Evolutionary conservation across 2,797 vertebrate species (phyloP).

Genomic region (Mus caroli): DNA sequence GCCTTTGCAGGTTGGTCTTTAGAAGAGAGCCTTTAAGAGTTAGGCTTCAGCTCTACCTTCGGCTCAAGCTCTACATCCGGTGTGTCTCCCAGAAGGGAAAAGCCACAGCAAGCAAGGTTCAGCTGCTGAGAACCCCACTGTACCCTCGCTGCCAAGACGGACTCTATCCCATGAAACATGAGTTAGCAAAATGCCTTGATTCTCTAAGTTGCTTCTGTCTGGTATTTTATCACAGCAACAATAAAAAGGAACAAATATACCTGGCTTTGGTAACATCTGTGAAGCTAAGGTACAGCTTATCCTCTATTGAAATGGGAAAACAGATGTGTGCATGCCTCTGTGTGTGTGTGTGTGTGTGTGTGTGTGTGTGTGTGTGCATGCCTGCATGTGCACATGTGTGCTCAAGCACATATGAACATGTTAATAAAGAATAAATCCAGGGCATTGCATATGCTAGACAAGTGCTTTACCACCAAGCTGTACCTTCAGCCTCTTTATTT

Average conservation of each 20-base stretch:
- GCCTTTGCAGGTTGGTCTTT: background rate
- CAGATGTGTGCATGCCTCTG: background rate
- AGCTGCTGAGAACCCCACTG: no score
- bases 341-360: background rate
- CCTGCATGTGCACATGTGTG: no score
- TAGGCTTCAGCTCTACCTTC: background rate
- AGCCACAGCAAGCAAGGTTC: background rate
- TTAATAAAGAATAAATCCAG: background rate
- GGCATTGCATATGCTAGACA: no score
- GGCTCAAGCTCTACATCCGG: no score
- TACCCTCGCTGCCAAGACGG: background rate
- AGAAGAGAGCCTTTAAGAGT: background rate
- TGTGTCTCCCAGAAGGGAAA: background rate
- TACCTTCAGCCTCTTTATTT: background rate
- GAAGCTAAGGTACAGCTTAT: background rate
- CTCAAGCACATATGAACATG: no score
- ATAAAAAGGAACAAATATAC: background rate
- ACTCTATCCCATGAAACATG: background rate
- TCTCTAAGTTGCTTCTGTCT: background rate
- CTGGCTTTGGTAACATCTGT: background rate
- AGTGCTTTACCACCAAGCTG: background rate
- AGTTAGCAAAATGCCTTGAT: background rate
- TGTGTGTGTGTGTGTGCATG: background rate
- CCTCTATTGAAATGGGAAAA: background rate
- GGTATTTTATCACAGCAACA: background rate